Evolutionary conservation across 2,113 vertebrate species (phyloP).

Genomic region (Callipepla squamata): DNA sequence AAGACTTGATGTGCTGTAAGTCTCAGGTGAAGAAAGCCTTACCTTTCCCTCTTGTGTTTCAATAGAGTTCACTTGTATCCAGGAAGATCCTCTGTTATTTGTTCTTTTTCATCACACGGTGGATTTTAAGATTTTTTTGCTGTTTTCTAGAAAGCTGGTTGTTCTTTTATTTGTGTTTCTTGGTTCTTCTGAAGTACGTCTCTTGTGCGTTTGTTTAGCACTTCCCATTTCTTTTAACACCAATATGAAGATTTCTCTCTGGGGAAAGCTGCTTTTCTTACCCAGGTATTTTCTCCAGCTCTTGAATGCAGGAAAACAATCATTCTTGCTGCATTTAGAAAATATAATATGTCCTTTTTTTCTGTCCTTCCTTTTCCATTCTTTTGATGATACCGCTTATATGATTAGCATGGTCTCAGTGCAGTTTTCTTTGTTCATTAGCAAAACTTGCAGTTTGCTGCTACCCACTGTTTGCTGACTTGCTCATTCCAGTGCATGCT

Average conservation of each 20-base stretch:
- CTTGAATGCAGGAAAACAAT: background rate
- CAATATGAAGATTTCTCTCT: background rate
- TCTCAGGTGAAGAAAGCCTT: constrained; percentile 42
- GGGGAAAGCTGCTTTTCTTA: background rate
- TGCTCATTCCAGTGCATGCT: constrained; percentile 37
- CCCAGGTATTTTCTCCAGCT: background rate
- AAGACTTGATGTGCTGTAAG: background rate
- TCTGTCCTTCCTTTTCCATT: background rate
- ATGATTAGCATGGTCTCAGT: background rate
- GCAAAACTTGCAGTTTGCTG: background rate
- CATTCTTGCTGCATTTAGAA: background rate
- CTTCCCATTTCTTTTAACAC: background rate
- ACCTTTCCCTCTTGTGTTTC: constrained; percentile 52
- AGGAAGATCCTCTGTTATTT: background rate
- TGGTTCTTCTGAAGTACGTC: background rate
- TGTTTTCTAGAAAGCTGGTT: background rate
- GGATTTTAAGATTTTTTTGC: background rate
- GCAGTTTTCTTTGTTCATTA: background rate
- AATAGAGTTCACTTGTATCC: constrained; percentile 7
- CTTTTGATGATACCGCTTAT: background rate
- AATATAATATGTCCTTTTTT: background rate
- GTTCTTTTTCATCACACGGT: background rate
- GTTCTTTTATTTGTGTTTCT: background rate
- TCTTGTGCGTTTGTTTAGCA: background rate
- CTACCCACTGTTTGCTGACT: constrained; percentile 1